These are phyloP conservation scores for Pterostichus niger DNA, from an alignment of 2,888 invertebrate genomes.

Conservation along the genomic window DNA sequence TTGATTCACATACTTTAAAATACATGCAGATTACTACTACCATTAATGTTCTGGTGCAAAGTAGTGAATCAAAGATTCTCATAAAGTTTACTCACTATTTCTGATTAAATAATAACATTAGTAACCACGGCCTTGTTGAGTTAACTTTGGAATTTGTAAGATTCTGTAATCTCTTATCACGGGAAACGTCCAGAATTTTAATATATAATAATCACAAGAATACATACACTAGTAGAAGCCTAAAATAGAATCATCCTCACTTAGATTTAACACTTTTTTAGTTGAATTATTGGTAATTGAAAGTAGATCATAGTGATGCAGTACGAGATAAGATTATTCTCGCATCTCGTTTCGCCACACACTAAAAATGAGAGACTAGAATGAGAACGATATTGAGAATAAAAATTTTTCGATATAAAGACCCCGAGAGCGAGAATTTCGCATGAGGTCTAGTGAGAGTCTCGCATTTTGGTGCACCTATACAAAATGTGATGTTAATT, in stretches of 20 bases:
- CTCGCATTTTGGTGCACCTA: too few relatives aligned
- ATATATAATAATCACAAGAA: background rate
- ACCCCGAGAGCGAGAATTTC: too few relatives aligned
- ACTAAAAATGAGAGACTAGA: too few relatives aligned
- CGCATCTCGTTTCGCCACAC: too few relatives aligned
- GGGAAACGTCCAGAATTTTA: background rate
- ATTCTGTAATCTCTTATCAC: slow-evolving; percentile 4
- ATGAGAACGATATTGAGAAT: too few relatives aligned
- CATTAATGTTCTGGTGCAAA: background rate
- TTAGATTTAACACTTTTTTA: too few relatives aligned
- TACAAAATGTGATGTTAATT: too few relatives aligned
- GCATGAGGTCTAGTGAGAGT: too few relatives aligned
- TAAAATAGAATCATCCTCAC: background rate
- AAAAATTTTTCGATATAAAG: too few relatives aligned
- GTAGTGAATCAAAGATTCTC: background rate
- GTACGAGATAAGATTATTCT: too few relatives aligned
- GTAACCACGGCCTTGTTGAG: background rate
- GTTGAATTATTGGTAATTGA: too few relatives aligned
- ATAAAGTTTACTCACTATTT: background rate
- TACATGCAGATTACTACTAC: background rate
- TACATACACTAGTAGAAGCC: background rate
- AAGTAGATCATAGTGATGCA: too few relatives aligned
- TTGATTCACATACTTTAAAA: background rate
- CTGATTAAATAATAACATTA: slow-evolving; percentile 16
- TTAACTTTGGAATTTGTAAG: slow-evolving; percentile 16